These are phyloP conservation scores for Eilema griseolum DNA, from an alignment of 2,888 invertebrate species.

Conservation along the genomic window DNA sequence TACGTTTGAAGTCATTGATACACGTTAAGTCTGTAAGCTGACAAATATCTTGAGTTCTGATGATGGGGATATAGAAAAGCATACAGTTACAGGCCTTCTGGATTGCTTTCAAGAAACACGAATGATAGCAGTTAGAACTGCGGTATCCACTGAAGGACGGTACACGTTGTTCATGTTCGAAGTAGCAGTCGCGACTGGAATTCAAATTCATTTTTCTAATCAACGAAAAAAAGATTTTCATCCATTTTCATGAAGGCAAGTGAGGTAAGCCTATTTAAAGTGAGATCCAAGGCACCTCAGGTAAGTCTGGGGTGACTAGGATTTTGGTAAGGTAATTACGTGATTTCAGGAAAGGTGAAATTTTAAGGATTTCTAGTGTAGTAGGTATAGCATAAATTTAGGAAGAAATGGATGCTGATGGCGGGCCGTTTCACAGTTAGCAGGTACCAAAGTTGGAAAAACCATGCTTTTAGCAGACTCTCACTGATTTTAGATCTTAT, in stretches of 20 bases:
- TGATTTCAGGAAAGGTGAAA: too few species aligned
- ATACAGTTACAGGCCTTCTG: conserved; percentile 8
- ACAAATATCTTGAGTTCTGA: conserved; percentile 1
- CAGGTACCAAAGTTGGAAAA: too few species aligned
- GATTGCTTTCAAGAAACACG: conserved; percentile 5
- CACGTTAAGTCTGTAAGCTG: conserved; percentile 7
- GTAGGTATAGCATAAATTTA: too few species aligned
- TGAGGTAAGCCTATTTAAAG: background rate
- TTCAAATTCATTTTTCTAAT: background rate
- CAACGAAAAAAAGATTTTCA: background rate
- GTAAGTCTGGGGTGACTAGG: too few species aligned
- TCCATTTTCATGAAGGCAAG: background rate
- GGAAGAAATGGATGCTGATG: too few species aligned
- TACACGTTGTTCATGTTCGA: background rate
- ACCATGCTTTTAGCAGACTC: too few species aligned
- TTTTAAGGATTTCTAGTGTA: too few species aligned
- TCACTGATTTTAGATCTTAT: too few species aligned
- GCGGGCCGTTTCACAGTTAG: too few species aligned
- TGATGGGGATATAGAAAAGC: background rate
- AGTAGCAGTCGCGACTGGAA: conserved; percentile 13
- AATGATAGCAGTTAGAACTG: conserved; percentile 10
- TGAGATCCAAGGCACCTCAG: too few species aligned
- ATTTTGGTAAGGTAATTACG: too few species aligned
- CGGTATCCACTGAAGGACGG: conserved; percentile 1
- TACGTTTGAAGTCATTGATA: background rate